Percentiles rank a stretch among this genome's conserved stretches.
phyloP scores from a whole-genome alignment of 2,888 invertebrate species.

The Pelosia muscerda region DNA sequence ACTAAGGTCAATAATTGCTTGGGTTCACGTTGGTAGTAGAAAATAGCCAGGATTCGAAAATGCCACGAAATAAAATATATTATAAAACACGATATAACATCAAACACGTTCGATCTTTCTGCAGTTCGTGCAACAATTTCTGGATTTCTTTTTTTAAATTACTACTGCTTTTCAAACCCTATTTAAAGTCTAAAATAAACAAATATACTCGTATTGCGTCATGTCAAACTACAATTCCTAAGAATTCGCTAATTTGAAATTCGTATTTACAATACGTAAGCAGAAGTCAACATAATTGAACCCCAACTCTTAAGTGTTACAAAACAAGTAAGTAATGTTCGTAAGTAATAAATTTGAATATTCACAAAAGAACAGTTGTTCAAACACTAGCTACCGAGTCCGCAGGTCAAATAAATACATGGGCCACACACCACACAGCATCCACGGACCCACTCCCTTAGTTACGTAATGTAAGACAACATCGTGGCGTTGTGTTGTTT shows the following conservation, averaged over 20 bases:
- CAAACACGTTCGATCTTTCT: no score
- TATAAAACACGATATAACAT: no score
- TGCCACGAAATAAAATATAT: no score
- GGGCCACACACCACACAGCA: slow-evolving; percentile 33
- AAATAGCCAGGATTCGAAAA: no score
- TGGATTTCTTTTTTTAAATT: no score
- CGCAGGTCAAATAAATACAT: slow-evolving; percentile 44
- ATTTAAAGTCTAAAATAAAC: not conserved
- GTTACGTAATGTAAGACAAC: slow-evolving; percentile 23
- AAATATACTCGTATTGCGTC: not conserved
- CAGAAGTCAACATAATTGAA: not conserved
- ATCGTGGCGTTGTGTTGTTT: slow-evolving; percentile 31
- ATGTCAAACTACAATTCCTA: not conserved
- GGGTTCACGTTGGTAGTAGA: no score
- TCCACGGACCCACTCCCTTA: slow-evolving; percentile 9
- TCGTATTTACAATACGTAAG: not conserved
- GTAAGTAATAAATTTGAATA: slow-evolving; percentile 28
- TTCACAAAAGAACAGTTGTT: slow-evolving; percentile 54
- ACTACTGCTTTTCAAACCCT: no score
- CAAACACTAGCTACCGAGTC: slow-evolving; percentile 32
- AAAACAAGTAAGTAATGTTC: slow-evolving; percentile 7
- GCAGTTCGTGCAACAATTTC: no score
- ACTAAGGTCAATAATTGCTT: no score
- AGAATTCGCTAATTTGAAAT: slow-evolving; percentile 6
- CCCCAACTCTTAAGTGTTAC: not conserved